Evolutionary conservation across 2,888 invertebrate species (phyloP).

Genomic region (Latrodectus hesperus): DNA sequence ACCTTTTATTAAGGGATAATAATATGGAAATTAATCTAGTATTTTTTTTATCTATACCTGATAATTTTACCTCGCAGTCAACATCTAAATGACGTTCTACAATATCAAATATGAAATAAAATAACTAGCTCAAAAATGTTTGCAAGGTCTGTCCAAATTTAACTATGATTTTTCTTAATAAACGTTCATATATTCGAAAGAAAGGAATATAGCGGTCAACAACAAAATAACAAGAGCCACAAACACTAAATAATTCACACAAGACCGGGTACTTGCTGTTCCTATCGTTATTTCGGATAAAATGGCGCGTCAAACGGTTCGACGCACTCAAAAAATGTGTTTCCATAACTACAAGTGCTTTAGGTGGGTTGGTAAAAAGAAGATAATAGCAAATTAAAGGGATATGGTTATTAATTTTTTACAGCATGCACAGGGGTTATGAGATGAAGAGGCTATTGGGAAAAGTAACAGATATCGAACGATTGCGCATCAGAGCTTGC

Average conservation of each 20-base stretch:
- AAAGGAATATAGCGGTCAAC: neutral
- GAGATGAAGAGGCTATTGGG: slow-evolving; percentile 4
- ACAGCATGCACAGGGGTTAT: slow-evolving; percentile 22
- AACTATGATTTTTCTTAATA: neutral
- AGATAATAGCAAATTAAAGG: slow-evolving; percentile 41
- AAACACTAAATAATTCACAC: slow-evolving; percentile 34
- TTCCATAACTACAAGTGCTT: slow-evolving; percentile 62
- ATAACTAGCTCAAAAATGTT: neutral
- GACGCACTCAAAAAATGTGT: slow-evolving; percentile 29
- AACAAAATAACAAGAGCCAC: neutral
- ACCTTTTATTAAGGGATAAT: too few relatives aligned
- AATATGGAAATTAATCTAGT: too few relatives aligned
- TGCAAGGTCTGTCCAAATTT: neutral
- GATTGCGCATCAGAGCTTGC: slow-evolving; percentile 22
- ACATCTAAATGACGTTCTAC: neutral
- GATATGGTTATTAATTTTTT: slow-evolving; percentile 53
- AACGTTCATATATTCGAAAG: neutral
- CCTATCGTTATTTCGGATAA: slow-evolving; percentile 6
- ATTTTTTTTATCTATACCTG: neutral
- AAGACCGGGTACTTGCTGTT: neutral
- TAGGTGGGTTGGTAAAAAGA: slow-evolving; percentile 11
- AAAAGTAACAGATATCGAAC: slow-evolving; percentile 12
- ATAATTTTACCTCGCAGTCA: slow-evolving; percentile 28
- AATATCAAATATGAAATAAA: neutral
- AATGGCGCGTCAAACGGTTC: slow-evolving; percentile 25